Evolutionary conservation across 2,888 invertebrate species (phyloP).

Genomic region (Drosophila acutilabella): DNA sequence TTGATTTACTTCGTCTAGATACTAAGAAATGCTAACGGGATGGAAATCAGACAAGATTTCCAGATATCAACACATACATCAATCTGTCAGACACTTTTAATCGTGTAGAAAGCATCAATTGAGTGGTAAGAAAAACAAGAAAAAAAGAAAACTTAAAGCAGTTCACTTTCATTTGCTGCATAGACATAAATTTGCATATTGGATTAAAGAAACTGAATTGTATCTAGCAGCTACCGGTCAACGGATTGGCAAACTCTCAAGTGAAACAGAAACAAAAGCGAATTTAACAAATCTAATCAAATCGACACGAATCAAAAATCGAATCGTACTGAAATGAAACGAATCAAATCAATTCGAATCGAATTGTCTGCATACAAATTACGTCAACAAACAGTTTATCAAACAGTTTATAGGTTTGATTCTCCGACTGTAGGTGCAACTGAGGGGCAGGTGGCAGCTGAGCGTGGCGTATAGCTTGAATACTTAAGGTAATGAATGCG

Average conservation of each 20-base stretch:
- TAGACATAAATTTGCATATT: constrained; percentile 66
- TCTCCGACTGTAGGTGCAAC: constrained; percentile 21
- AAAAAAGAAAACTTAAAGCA: constrained; percentile 14
- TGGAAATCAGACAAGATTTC: constrained; percentile 32
- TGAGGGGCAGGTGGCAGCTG: constrained; percentile 15
- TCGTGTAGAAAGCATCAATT: constrained; percentile 73
- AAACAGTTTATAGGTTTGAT: constrained; percentile 21
- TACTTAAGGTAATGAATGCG: constrained; percentile 67
- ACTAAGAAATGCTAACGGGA: constrained; percentile 11
- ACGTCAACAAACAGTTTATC: constrained; percentile 75
- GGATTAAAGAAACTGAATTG: constrained; percentile 6
- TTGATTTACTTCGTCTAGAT: constrained; percentile 28
- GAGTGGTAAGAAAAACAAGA: constrained; percentile 37
- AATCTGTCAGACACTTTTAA: constrained; percentile 68
- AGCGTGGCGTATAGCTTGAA: constrained; percentile 28
- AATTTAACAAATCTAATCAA: constrained; percentile 57
- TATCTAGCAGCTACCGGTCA: constrained; percentile 14
- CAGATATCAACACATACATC: constrained; percentile 60
- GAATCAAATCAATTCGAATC: constrained; percentile 24
- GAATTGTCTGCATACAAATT: constrained; percentile 66
- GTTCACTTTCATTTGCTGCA: constrained; percentile 58
- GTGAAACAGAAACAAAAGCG: constrained; percentile 27
- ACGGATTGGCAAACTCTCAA: constrained; percentile 9
- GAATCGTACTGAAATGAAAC: constrained; percentile 18
- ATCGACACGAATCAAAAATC: constrained; percentile 46